phyloP scores from a whole-genome alignment of 2,888 invertebrate genomes.

The Amblyteles armatorius region DNA sequence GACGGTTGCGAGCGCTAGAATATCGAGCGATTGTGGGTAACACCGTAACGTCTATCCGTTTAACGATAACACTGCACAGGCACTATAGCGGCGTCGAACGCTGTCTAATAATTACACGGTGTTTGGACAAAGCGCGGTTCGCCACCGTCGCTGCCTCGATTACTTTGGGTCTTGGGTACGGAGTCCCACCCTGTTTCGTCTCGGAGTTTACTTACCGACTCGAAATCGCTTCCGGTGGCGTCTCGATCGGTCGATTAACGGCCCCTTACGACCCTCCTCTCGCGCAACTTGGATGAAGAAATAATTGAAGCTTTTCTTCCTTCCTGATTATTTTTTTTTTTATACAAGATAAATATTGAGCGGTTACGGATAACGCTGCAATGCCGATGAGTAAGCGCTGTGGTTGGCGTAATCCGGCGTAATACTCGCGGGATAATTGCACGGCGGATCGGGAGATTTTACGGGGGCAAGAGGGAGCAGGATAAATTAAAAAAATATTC shows the following conservation, averaged over 20 bases:
- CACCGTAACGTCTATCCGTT: neutral
- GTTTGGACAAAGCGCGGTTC: slow-evolving; percentile 54
- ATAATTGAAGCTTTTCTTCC: neutral
- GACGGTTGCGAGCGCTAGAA: too few relatives aligned
- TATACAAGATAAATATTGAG: slow-evolving; percentile 43
- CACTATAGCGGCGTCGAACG: slow-evolving; percentile 14
- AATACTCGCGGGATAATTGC: slow-evolving; percentile 33
- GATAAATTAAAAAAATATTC: slow-evolving; percentile 71
- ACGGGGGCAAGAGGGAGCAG: slow-evolving; percentile 13
- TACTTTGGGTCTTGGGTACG: neutral
- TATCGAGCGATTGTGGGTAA: slow-evolving; percentile 20
- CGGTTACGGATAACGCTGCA: slow-evolving; percentile 31
- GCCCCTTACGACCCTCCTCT: slow-evolving; percentile 13
- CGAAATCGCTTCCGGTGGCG: slow-evolving; percentile 50
- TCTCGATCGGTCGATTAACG: slow-evolving; percentile 54
- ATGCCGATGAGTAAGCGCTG: neutral
- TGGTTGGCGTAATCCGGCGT: slow-evolving; percentile 1
- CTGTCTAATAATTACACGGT: slow-evolving; percentile 56
- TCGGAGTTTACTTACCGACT: slow-evolving; percentile 52
- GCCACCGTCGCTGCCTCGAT: slow-evolving; percentile 4
- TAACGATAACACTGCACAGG: neutral
- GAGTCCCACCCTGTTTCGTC: slow-evolving; percentile 26
- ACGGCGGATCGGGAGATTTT: slow-evolving; percentile 48
- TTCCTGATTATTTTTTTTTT: slow-evolving; percentile 16
- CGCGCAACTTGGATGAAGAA: neutral